These are phyloP conservation scores for Ridgeia piscesae DNA, from an alignment of 1,140 invertebrate species.

Conservation along the genomic window DNA sequence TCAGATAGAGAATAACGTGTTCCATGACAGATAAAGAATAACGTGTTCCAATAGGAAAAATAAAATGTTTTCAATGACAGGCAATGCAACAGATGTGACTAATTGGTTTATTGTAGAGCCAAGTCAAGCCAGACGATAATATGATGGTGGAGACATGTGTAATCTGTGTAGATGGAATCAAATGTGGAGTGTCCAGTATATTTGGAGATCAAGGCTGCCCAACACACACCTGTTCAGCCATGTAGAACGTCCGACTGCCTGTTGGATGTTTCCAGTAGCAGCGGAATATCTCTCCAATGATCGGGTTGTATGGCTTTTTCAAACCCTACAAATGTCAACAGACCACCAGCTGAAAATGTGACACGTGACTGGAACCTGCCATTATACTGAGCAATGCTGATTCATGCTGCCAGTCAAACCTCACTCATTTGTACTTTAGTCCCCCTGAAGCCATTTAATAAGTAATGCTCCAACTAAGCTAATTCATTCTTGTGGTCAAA, in stretches of 20 bases:
- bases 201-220: neutral
- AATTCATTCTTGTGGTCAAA: neutral
- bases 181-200: neutral
- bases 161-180: neutral
- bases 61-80: neutral
- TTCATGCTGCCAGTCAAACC: neutral
- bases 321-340: slow-evolving; percentile 61
- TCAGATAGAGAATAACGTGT: neutral
- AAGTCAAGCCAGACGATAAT: too few relatives aligned
- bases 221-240: slow-evolving; percentile 80
- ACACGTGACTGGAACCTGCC: neutral
- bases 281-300: slow-evolving; percentile 87
- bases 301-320: slow-evolving; percentile 96
- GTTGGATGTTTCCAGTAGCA: slow-evolving; percentile 87
- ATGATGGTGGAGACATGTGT: too few relatives aligned
- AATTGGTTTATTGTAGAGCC: neutral
- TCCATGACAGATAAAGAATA: neutral
- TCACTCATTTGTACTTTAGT: neutral
- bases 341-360: neutral
- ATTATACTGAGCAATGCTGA: neutral
- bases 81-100: neutral
- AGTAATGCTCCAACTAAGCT: neutral
- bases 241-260: slow-evolving; percentile 85
- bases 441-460: too few relatives aligned
- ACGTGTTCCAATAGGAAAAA: neutral